Percentiles rank a stretch among this genome's conserved stretches.
Evolutionary conservation across 2,113 vertebrate species (phyloP).

Genomic region (Amphiprion ocellaris): DNA sequence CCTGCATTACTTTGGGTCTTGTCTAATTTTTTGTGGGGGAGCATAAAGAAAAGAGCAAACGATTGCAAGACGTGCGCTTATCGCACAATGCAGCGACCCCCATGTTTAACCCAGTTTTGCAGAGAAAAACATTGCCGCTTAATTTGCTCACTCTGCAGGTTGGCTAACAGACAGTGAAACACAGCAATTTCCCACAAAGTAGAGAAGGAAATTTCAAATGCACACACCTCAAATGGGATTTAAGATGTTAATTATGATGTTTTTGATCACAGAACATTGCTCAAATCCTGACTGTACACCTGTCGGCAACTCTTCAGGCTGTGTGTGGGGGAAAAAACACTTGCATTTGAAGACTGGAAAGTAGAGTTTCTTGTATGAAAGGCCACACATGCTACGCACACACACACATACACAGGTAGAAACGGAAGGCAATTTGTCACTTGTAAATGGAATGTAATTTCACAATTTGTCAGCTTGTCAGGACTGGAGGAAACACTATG

Average conservation of each 20-base stretch:
- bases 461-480: slow-evolving; percentile 63
- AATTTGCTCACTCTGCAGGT: slow-evolving; percentile 79
- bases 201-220: slow-evolving; percentile 54
- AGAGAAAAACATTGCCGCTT: slow-evolving; percentile 66
- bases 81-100: slow-evolving; percentile 72
- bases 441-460: slow-evolving; percentile 63
- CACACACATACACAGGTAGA: slow-evolving; percentile 9
- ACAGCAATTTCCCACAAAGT: slow-evolving; percentile 67
- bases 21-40: slow-evolving; percentile 60
- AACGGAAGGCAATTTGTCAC: slow-evolving; percentile 44
- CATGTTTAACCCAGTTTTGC: slow-evolving; percentile 80
- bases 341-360: slow-evolving; percentile 43
- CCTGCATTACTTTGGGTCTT: slow-evolving; percentile 45
- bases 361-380: slow-evolving; percentile 37
- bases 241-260: slow-evolving; percentile 80
- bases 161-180: slow-evolving; percentile 69
- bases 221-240: slow-evolving; percentile 55
- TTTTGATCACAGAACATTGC: slow-evolving; percentile 59
- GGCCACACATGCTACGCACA: slow-evolving; percentile 31
- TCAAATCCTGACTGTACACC: slow-evolving; percentile 64
- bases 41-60: slow-evolving; percentile 79
- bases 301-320: slow-evolving; percentile 55
- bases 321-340: slow-evolving; percentile 11
- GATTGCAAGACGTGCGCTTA: slow-evolving; percentile 77
- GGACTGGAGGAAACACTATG: slow-evolving; percentile 49